Evolutionary conservation across 2,113 vertebrate genomes (phyloP).

Genomic region (Canis aureus): DNA sequence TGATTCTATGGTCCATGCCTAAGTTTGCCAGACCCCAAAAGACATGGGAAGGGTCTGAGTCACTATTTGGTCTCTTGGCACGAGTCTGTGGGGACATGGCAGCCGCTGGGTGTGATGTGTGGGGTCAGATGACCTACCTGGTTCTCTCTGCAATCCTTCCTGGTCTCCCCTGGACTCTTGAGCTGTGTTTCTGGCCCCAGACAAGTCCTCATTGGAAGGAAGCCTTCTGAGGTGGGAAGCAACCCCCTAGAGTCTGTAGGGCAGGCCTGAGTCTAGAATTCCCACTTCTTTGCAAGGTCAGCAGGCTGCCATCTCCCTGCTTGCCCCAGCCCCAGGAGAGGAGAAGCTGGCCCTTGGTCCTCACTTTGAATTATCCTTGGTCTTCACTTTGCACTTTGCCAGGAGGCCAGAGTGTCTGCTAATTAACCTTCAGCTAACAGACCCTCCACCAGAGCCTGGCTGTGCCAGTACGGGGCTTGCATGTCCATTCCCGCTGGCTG

Average conservation of each 20-base stretch:
- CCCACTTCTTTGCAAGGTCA: not conserved
- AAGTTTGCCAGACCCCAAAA: not conserved
- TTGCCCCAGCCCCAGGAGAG: not conserved
- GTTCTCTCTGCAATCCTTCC: not conserved
- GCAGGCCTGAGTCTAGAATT: not conserved
- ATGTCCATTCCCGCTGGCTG: not conserved
- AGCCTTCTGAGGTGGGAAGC: too few species aligned
- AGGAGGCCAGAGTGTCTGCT: not conserved
- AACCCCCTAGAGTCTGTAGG: not conserved
- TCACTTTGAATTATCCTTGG: not conserved
- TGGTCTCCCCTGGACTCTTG: not conserved
- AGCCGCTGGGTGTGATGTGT: not conserved
- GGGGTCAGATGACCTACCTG: not conserved
- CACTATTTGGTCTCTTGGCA: not conserved
- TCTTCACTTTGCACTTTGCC: not conserved
- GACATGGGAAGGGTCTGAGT: not conserved
- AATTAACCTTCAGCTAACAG: not conserved
- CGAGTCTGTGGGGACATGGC: not conserved
- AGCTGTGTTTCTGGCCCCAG: not conserved
- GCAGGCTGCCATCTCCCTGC: not conserved
- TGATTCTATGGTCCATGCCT: not conserved
- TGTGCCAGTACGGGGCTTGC: not conserved
- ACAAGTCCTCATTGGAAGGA: not conserved
- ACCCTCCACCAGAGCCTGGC: not conserved
- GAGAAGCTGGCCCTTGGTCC: rapidly evolving